A percentile compares a stretch with the other conserved stretches of the same genome.
These are phyloP conservation scores for Elaeidobius kamerunicus DNA, from an alignment of 2,888 invertebrate species.

Conservation along the genomic window DNA sequence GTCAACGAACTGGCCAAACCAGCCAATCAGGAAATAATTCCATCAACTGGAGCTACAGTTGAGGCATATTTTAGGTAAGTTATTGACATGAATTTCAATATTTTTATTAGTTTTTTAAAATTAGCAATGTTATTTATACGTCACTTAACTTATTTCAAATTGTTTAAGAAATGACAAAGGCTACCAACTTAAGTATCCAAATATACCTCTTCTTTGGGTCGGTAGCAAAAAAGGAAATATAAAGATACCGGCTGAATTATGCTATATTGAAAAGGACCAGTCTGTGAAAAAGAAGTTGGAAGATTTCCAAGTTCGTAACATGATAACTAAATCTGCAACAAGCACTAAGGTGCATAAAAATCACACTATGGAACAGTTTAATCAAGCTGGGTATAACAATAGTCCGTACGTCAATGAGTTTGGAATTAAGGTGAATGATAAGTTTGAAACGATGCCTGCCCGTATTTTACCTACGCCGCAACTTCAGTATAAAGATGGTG, in stretches of 20 bases:
- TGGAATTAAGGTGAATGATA: slow-evolving; percentile 69
- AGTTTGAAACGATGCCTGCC: slow-evolving; percentile 74
- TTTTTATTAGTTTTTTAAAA: neutral
- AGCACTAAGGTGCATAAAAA: slow-evolving; percentile 71
- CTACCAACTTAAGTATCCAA: slow-evolving; percentile 53
- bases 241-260: slow-evolving; percentile 80
- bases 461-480: slow-evolving; percentile 75
- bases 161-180: slow-evolving; percentile 6
- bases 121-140: neutral
- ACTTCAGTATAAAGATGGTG: slow-evolving; percentile 57
- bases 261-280: slow-evolving; percentile 77
- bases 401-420: slow-evolving; percentile 70
- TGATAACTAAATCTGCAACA: slow-evolving; percentile 66
- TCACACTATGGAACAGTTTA: slow-evolving; percentile 58
- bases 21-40: neutral
- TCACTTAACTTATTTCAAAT: neutral
- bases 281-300: slow-evolving; percentile 72
- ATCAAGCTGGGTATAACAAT: slow-evolving; percentile 41
- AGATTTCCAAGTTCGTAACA: slow-evolving; percentile 62
- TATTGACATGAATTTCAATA: neutral
- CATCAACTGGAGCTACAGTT: slow-evolving; percentile 1
- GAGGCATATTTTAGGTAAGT: slow-evolving; percentile 10
- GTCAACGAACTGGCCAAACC: slow-evolving; percentile 4
- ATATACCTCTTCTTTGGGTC: slow-evolving; percentile 83
- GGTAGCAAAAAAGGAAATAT: slow-evolving; percentile 49